Base-by-base conservation (phyloP, 2,888 invertebrate species). In the Camptogramma bilineatum region DNA sequence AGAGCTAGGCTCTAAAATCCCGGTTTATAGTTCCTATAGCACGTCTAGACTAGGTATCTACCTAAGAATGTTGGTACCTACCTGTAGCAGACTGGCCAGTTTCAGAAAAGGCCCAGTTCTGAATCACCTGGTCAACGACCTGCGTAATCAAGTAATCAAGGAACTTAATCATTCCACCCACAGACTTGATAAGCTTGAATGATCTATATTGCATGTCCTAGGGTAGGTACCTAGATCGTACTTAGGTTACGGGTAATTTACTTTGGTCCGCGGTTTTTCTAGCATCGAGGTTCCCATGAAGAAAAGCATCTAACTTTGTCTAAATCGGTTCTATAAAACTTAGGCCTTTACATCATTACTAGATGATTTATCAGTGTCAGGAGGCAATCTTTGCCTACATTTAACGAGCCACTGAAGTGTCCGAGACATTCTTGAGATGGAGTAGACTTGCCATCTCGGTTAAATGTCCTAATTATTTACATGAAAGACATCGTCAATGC, bases 61-160 rank as follows among this genome's bases (percentile, higher is more conserved):
- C n/a, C 16, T 13, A 21, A 55, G 28, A 46, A 55, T 55, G 46
- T 47, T 46, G 5, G 46, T 21, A 10, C 17, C 24, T 34, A 31
- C 64, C 18, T 24, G 52, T 52, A 39, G 53, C 50, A 54, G 48
- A 63, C 21, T 42, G 44, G 4, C 28, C 28, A 28, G 28, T 28
- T 28, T 28, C 28, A 28, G 28, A 34, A 34, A 10, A 44, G 46
- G 0, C 42, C 39, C 28, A 28, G 28, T 52, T 54, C 59, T 62
- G 66, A 66, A 59, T 66, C 66, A 62, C 62, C 48, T 66, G 62
- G 66, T 62, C 62, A 66, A 55, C 31, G 66, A 66, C 58, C 62
- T 56, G 51, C 52, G 34, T 42, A 57, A 62, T 57, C 48, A 46
- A 58, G 61, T 54, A 62, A 62, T 62, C 65, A 62, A 58, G 61